These are phyloP conservation scores for Mionectes macconnelli DNA, from an alignment of 2,113 vertebrate species.

Conservation along the genomic window DNA sequence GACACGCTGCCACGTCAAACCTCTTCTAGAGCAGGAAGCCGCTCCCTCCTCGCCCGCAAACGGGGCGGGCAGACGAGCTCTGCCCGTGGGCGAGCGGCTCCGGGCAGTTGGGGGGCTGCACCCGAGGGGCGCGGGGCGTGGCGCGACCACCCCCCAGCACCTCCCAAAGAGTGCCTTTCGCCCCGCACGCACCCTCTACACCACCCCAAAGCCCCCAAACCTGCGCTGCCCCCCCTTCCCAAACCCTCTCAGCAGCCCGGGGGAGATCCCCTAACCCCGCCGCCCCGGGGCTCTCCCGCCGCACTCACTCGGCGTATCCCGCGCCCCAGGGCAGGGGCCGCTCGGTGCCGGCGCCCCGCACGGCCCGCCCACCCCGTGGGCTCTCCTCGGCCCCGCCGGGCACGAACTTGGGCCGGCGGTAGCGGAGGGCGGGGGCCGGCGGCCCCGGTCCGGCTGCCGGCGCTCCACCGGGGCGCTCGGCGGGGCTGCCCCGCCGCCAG, in stretches of 20 bases:
- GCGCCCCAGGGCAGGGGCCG: constrained; percentile 68
- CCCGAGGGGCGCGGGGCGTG: neutral
- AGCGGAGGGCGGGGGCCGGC: constrained; percentile 14
- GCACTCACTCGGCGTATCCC: constrained; percentile 78
- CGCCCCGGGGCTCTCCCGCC: neutral
- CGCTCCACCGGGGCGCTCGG: neutral
- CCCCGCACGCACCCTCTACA: no score
- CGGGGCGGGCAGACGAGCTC: neutral
- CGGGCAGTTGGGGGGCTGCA: neutral
- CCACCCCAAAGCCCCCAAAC: neutral
- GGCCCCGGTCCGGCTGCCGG: neutral
- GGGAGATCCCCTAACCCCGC: neutral
- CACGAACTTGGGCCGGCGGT: constrained; percentile 70
- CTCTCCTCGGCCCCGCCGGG: constrained; percentile 26
- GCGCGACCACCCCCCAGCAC: neutral
- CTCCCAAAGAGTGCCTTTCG: no score
- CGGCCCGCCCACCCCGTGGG: neutral
- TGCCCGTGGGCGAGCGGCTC: neutral
- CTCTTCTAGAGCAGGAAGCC: neutral
- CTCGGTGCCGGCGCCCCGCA: constrained; percentile 55
- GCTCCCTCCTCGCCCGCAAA: neutral
- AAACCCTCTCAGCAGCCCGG: neutral
- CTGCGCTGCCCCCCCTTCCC: neutral
- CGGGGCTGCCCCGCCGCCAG: neutral
- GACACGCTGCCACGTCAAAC: fast-evolving